A percentile compares a stretch with the other conserved stretches of the same genome.
Evolutionary conservation across 2,888 invertebrate genomes (phyloP).

Genomic region (Andrena bucephala): DNA sequence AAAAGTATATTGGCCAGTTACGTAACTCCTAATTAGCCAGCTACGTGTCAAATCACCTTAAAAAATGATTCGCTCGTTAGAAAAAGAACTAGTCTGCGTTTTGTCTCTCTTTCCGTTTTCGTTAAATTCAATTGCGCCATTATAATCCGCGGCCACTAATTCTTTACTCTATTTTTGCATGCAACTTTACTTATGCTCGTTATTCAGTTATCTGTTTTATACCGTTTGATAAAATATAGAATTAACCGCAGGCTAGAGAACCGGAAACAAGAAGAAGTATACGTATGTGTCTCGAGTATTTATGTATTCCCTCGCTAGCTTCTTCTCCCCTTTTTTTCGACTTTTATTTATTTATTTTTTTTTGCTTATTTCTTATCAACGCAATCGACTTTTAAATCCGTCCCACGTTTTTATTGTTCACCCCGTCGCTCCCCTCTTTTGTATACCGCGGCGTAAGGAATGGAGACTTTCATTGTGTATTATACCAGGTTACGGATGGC

Average conservation of each 20-base stretch:
- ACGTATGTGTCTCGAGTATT: conserved; percentile 36
- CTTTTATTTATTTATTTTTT: conserved; percentile 17
- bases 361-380: conserved; percentile 14
- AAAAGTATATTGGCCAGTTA: conserved; percentile 67
- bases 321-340: conserved; percentile 8
- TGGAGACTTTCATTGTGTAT: conserved; percentile 48
- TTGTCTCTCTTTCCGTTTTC: conserved; percentile 11
- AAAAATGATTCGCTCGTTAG: conserved; percentile 63
- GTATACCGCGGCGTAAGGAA: conserved; percentile 13
- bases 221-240: conserved; percentile 60
- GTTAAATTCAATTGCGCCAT: conserved; percentile 43
- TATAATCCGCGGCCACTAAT: conserved; percentile 51
- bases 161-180: conserved; percentile 59
- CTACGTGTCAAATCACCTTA: conserved; percentile 62
- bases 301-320: conserved; percentile 37
- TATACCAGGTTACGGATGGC: conserved; percentile 5
- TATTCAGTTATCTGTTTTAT: conserved; percentile 51
- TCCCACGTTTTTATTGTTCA: background rate
- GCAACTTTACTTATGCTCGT: conserved; percentile 59
- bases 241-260: conserved; percentile 64
- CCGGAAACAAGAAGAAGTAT: conserved; percentile 64
- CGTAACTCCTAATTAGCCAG: conserved; percentile 60
- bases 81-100: conserved; percentile 57
- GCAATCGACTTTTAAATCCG: conserved; percentile 6
- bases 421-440: background rate